phyloP scores from a whole-genome alignment of 1,140 invertebrate species.

The Aphelinus atriplicis region DNA sequence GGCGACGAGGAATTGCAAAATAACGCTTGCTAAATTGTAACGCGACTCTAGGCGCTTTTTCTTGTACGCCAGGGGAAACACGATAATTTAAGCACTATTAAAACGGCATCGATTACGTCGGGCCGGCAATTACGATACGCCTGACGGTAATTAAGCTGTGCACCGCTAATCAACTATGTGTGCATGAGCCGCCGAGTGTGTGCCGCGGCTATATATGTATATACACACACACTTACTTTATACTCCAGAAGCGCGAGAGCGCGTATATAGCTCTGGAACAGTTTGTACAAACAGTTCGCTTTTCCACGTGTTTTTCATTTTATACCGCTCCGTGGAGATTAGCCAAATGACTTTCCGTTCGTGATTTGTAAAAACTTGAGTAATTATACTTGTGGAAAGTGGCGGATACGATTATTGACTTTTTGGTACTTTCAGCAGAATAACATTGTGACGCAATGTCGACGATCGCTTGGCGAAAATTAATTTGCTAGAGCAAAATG shows the following conservation, averaged over 20 bases:
- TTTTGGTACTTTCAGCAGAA: too few species aligned
- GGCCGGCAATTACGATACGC: constrained; percentile 41
- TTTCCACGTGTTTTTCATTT: too few species aligned
- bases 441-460: too few species aligned
- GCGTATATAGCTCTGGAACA: too few species aligned
- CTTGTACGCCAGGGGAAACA: constrained; percentile 28
- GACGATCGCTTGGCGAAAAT: too few species aligned
- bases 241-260: background rate
- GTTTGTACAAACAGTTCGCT: too few species aligned
- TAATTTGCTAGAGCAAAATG: too few species aligned
- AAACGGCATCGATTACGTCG: constrained; percentile 42
- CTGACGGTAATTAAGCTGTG: constrained; percentile 43
- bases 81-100: constrained; percentile 41
- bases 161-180: constrained; percentile 31
- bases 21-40: constrained; percentile 17
- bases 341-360: too few species aligned
- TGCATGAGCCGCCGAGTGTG: constrained; percentile 2
- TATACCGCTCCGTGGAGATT: too few species aligned
- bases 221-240: background rate
- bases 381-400: too few species aligned
- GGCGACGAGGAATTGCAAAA: constrained; percentile 35
- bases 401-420: too few species aligned
- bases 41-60: constrained; percentile 15
- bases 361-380: too few species aligned
- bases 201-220: background rate